Conservation (phyloP, 2,888 invertebrate genomes). For the Sarcophaga variegata region DNA sequence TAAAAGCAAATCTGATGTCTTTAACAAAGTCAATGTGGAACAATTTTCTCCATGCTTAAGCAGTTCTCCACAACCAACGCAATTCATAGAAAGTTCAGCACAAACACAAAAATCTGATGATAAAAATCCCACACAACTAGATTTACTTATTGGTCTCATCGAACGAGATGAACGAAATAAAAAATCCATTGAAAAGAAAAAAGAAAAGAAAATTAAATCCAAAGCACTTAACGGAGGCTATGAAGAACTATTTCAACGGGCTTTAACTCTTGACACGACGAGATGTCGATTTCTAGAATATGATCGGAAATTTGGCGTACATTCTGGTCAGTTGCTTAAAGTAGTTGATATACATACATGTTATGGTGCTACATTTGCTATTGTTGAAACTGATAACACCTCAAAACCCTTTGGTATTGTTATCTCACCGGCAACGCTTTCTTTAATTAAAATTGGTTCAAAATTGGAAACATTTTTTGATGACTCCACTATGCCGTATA, state of each 20-base stretch:
- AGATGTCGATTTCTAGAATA: slow-evolving; percentile 61
- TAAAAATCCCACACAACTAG: slow-evolving; percentile 62
- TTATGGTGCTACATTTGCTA: slow-evolving; percentile 68
- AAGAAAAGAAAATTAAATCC: slow-evolving; percentile 20
- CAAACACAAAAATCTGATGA: slow-evolving; percentile 37
- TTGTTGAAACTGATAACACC: slow-evolving; percentile 41
- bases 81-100: slow-evolving; percentile 32
- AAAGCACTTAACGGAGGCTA: slow-evolving; percentile 61
- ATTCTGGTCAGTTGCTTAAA: slow-evolving; percentile 49
- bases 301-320: slow-evolving; percentile 68
- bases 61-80: slow-evolving; percentile 9
- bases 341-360: slow-evolving; percentile 55
- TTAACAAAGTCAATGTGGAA: slow-evolving; percentile 64
- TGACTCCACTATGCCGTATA: slow-evolving; percentile 47
- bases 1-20: slow-evolving; percentile 11
- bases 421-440: slow-evolving; percentile 55
- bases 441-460: slow-evolving; percentile 54
- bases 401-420: slow-evolving; percentile 40
- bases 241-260: slow-evolving; percentile 55
- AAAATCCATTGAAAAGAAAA: not conserved
- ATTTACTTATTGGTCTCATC: slow-evolving; percentile 69
- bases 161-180: slow-evolving; percentile 50
- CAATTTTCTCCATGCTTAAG: slow-evolving; percentile 17
- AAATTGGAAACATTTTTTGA: slow-evolving; percentile 71
- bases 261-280: slow-evolving; percentile 45